phyloP scores from a whole-genome alignment of 1,140 invertebrate genomes.

The Hylyphantes graminicola region DNA sequence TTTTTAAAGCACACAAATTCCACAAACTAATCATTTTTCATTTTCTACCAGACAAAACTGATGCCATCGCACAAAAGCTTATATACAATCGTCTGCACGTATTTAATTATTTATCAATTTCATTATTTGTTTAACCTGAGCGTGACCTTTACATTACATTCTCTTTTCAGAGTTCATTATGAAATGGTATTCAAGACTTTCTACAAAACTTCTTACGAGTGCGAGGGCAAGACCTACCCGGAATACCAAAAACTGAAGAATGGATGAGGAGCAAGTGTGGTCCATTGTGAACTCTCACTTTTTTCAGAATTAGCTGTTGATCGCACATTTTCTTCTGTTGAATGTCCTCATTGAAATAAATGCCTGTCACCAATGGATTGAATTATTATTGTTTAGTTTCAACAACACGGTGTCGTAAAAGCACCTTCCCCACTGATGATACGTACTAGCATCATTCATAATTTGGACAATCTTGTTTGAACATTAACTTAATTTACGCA shows the following conservation, averaged over 20 bases:
- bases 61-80: too few relatives aligned
- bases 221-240: slow-evolving; percentile 29
- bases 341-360: slow-evolving; percentile 30
- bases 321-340: slow-evolving; percentile 43
- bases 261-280: slow-evolving; percentile 16
- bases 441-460: neutral
- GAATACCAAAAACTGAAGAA: slow-evolving; percentile 35
- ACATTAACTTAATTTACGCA: neutral
- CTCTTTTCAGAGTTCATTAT: slow-evolving; percentile 45
- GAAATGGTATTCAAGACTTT: slow-evolving; percentile 55
- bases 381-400: neutral
- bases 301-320: slow-evolving; percentile 54
- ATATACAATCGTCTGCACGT: too few relatives aligned
- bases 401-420: neutral
- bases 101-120: too few relatives aligned
- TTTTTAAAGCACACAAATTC: too few relatives aligned
- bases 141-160: neutral
- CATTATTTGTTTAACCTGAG: too few relatives aligned
- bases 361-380: neutral
- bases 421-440: neutral
- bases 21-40: too few relatives aligned
- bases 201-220: slow-evolving; percentile 42
- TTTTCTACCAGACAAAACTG: too few relatives aligned
- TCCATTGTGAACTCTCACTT: slow-evolving; percentile 25
- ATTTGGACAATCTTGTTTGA: neutral